Base-by-base conservation (phyloP, 2,888 invertebrate genomes). In the Cremastobaeus sp. region DNA sequence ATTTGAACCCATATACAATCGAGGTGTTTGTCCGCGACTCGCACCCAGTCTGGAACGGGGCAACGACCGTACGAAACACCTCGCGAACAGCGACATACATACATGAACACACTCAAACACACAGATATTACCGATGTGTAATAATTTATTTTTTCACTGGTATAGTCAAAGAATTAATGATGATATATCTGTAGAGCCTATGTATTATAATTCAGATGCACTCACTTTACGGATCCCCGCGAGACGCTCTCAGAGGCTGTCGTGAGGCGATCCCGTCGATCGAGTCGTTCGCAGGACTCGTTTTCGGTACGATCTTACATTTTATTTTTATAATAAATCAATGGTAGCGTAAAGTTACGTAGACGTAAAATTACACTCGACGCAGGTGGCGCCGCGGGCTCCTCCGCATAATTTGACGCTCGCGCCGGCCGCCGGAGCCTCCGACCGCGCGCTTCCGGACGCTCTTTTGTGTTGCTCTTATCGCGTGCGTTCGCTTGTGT, bases 91-190 rank as follows among this genome's bases (percentile, higher is more conserved):
- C 73, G 55, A 76, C 66, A 71, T 41, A 73, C 57, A 76, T 74
- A 78, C 55, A 76, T 72, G 71, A 65, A 60, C 45, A 70, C 69
- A 76, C 64, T 70, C 64, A 66, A 70, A 75, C 65, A 77, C 81
- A 81, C 81, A 83, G 79, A 84, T 83, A 84, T 83, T 83, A 84
- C 84, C 82, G 81, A 83, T 69, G 86, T 83, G 85, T 86, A 85
- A 86, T 85, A 86, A 87, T 87, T 88, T 88, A 88, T 88, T 88
- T 88, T 88, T 88, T 87, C 88, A 88, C 87, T 86, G 69, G 75
- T 74, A 76, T 70, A 76, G 71, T 74, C 66, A 66, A 25, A 76
- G 81, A 83, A 83, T 81, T 77, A 77, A 79, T 80, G 79, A 82
- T 80, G 77, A 82, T 83, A 84, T 83, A 83, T 83, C 85, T 86